Evolutionary conservation across 2,888 invertebrate genomes (phyloP), one percentile per base, ranked within the genome.

Genomic region (Eretmocerus hayati): DNA sequence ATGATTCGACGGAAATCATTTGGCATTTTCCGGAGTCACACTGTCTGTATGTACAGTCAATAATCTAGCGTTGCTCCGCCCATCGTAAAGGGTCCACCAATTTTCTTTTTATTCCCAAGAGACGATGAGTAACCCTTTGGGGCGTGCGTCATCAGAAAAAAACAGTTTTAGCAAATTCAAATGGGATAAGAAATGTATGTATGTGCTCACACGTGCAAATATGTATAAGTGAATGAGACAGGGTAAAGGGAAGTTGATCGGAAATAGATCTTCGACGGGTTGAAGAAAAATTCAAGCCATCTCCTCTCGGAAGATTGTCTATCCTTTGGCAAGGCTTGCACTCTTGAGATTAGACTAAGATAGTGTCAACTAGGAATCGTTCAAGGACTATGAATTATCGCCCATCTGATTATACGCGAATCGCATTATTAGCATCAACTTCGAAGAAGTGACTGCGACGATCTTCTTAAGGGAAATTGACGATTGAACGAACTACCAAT

Each of bases 231-330:
- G n/a, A n/a, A n/a, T n/a, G n/a, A n/a, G n/a, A n/a, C n/a, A n/a
- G n/a, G n/a, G n/a, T n/a, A n/a, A n/a, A n/a, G n/a, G n/a, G 46
- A 33, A 31, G 43, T 57, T 64, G 64, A 67, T 70, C 69, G 70
- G 70, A 70, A 70, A 70, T 70, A 65, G 70, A 69, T 69, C 67
- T 64, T 63, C 53, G 59, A 52, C 46, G 55, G 58, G 58, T 58
- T 57, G 50, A 52, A 58, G 58, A 58, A 47, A 57, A 5, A 41
- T 55, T 59, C 55, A 58, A 58, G 62, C 65, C 64, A 71, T 71
- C 71, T 71, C 70, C 71, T 69, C 66, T 60, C 64, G 66, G 70
- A 67, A 71, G 69, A 71, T 71, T 71, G 71, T 69, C 70, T 71
- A 67, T 63, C 62, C 58, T 53, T 36, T 43, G 54, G 48, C 19